These are phyloP conservation scores for Mechanitis mazaeus DNA, from an alignment of 2,888 invertebrate species.

Conservation along the genomic window DNA sequence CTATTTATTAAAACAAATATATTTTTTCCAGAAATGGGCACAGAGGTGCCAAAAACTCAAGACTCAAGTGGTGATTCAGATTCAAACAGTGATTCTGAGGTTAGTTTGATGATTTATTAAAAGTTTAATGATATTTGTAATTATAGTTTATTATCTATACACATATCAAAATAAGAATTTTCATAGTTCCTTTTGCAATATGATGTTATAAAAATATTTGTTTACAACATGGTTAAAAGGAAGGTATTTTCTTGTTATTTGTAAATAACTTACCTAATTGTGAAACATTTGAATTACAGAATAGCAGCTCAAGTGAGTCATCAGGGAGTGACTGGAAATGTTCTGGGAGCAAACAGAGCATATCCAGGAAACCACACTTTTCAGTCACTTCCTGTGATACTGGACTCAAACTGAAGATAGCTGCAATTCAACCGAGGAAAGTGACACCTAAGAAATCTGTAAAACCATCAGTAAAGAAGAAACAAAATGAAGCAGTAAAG, in stretches of 20 bases:
- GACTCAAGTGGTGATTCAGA: conserved; percentile 77
- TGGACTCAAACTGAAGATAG: conserved; percentile 78
- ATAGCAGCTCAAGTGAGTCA: conserved; percentile 59
- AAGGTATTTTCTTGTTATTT: not conserved
- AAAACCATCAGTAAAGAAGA: conserved; percentile 59
- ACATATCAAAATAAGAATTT: no score
- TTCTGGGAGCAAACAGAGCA: conserved; percentile 51
- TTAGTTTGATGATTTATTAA: conserved; percentile 32
- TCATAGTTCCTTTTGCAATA: no score
- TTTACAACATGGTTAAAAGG: not conserved
- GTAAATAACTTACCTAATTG: conserved; percentile 4
- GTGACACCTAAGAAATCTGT: conserved; percentile 53
- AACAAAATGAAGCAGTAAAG: conserved; percentile 43
- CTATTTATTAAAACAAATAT: conserved; percentile 13
- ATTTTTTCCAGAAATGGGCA: conserved; percentile 70
- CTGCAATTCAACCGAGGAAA: conserved; percentile 75
- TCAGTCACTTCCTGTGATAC: conserved; percentile 79
- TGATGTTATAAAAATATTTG: no score
- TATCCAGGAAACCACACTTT: conserved; percentile 70
- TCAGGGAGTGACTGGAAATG: conserved; percentile 70
- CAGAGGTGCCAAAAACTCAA: conserved; percentile 71
- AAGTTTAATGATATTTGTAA: no score
- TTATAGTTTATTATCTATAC: no score
- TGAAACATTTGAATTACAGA: conserved; percentile 47
- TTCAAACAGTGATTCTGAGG: conserved; percentile 78